phyloP scores from a whole-genome alignment of 2,113 vertebrate species.

The Aptenodytes patagonicus region DNA sequence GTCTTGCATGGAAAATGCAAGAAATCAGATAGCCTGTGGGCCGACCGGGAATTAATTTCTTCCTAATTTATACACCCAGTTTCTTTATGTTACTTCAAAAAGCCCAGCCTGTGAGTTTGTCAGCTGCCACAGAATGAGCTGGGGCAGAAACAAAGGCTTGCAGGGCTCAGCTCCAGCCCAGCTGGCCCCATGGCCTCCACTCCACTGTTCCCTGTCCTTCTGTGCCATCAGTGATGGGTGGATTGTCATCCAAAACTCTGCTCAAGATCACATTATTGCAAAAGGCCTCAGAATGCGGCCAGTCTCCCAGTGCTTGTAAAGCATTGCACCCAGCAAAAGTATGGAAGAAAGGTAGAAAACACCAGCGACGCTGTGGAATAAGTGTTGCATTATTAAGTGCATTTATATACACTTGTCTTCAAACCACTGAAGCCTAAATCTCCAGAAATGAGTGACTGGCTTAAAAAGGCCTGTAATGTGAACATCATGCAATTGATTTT shows the following conservation, averaged over 20 bases:
- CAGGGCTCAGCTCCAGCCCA: background rate
- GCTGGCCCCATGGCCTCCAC: background rate
- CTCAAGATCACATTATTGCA: background rate
- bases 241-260: background rate
- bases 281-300: background rate
- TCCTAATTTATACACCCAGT: background rate
- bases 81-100: background rate
- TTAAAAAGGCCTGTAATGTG: background rate
- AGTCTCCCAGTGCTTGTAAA: background rate
- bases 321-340: background rate
- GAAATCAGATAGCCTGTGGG: background rate
- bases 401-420: background rate
- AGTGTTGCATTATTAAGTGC: background rate
- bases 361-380: background rate
- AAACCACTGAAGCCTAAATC: background rate
- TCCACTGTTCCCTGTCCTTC: background rate
- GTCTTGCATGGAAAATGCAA: background rate
- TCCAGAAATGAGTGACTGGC: background rate
- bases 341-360: background rate
- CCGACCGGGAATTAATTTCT: background rate
- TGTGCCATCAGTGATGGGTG: background rate
- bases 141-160: background rate
- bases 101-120: background rate
- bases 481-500: conserved; percentile 14
- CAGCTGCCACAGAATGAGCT: background rate